Conservation (phyloP, 2,888 invertebrate species). For the Parasteatoda lunata region DNA sequence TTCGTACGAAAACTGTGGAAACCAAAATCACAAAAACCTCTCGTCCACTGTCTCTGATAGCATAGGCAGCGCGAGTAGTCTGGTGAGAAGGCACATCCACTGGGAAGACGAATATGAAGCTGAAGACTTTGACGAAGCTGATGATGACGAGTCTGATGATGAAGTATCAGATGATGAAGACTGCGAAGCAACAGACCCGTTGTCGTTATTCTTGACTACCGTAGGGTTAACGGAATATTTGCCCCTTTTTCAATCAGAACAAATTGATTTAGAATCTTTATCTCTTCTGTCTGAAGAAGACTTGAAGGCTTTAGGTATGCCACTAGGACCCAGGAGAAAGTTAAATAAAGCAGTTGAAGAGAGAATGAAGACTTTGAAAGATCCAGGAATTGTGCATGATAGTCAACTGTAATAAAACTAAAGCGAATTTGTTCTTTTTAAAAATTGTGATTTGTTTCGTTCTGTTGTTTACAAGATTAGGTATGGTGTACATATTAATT, state of each 20-base stretch:
- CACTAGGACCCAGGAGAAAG: constrained; percentile 90
- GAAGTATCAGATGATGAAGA: constrained; percentile 76
- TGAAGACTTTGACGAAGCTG: constrained; percentile 30
- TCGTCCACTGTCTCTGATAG: constrained; percentile 74
- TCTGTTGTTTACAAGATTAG: no score
- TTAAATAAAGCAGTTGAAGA: constrained; percentile 89
- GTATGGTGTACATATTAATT: no score
- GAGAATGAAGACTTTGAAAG: constrained; percentile 83
- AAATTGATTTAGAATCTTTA: constrained; percentile 91
- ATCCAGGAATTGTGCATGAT: constrained; percentile 78
- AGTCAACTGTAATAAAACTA: constrained; percentile 76
- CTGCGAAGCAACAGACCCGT: constrained; percentile 77
- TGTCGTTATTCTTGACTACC: constrained; percentile 90
- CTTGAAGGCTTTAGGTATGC: constrained; percentile 86
- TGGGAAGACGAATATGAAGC: constrained; percentile 71
- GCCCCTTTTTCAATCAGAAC: constrained; percentile 84
- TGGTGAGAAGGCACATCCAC: constrained; percentile 73
- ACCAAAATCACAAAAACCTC: constrained; percentile 15
- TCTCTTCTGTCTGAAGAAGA: constrained; percentile 91
- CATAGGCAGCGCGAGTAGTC: constrained; percentile 85
- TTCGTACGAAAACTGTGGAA: background rate
- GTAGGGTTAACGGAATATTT: constrained; percentile 87
- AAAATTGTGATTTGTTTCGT: no score
- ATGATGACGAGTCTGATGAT: constrained; percentile 45
- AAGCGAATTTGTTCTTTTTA: no score